phyloP scores from a whole-genome alignment of 2,888 invertebrate genomes.

The Microctonus hyperodae region DNA sequence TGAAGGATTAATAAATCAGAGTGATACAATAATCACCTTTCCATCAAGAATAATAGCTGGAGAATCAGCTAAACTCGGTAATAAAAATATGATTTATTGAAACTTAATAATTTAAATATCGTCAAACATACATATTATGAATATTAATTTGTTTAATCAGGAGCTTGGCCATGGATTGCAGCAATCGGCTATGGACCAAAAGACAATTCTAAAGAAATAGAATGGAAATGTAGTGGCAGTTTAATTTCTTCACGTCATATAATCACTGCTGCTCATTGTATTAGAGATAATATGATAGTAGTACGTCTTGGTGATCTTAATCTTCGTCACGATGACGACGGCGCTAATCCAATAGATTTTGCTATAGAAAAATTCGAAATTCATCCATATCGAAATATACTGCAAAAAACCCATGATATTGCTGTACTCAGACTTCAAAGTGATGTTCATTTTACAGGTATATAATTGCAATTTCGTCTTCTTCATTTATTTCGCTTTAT shows the following conservation, averaged over 20 bases:
- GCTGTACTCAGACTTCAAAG: conserved; percentile 73
- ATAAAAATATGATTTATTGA: neutral
- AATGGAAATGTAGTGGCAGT: conserved; percentile 74
- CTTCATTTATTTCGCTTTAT: neutral
- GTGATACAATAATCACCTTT: conserved; percentile 42
- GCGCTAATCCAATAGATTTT: conserved; percentile 70
- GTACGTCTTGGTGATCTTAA: conserved; percentile 83
- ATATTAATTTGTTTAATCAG: conserved; percentile 57
- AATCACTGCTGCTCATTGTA: conserved; percentile 82
- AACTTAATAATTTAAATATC: neutral
- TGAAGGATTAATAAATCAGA: neutral
- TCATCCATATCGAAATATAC: conserved; percentile 74
- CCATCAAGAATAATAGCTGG: conserved; percentile 78
- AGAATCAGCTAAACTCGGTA: conserved; percentile 70
- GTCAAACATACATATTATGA: neutral
- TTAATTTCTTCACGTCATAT: conserved; percentile 74
- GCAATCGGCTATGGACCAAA: conserved; percentile 72
- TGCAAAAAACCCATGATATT: conserved; percentile 76
- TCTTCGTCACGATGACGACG: conserved; percentile 70
- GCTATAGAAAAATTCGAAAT: conserved; percentile 68
- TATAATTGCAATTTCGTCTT: conserved; percentile 41
- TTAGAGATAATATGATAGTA: conserved; percentile 71
- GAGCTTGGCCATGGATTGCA: conserved; percentile 83
- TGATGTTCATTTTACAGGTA: conserved; percentile 69
- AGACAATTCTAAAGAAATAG: conserved; percentile 60